phyloP scores from a whole-genome alignment of 2,113 vertebrate genomes.

The Xiphorhynchus elegans region DNA sequence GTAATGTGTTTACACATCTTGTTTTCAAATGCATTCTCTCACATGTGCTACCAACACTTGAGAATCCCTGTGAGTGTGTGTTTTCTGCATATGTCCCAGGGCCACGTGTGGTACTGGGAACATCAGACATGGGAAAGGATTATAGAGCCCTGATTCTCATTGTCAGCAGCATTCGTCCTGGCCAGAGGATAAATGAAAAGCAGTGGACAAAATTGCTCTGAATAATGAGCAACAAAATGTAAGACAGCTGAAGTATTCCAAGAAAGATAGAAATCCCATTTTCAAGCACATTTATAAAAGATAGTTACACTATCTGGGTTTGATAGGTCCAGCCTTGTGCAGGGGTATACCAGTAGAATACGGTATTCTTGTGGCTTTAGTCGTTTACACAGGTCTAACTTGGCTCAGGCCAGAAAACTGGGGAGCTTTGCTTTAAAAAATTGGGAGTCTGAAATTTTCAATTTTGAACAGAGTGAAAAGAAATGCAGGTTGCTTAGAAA shows the following conservation, averaged over 20 bases:
- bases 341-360: background rate
- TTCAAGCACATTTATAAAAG: background rate
- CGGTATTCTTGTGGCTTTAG: background rate
- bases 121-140: background rate
- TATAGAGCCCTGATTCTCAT: background rate
- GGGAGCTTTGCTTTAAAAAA: background rate
- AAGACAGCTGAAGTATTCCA: background rate
- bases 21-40: background rate
- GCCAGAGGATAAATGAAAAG: background rate
- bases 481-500: background rate
- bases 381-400: background rate
- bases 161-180: background rate
- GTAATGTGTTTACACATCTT: background rate
- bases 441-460: background rate
- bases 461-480: background rate
- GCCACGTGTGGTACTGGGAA: background rate
- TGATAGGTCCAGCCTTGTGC: background rate
- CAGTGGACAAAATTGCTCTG: background rate
- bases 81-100: background rate
- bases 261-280: background rate
- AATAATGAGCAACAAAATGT: background rate
- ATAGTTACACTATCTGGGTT: background rate
- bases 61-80: background rate
- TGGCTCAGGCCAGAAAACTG: background rate
- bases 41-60: background rate